These are phyloP conservation scores for Telmatherina bonti DNA, from an alignment of 2,797 vertebrate genomes.

Conservation along the genomic window DNA sequence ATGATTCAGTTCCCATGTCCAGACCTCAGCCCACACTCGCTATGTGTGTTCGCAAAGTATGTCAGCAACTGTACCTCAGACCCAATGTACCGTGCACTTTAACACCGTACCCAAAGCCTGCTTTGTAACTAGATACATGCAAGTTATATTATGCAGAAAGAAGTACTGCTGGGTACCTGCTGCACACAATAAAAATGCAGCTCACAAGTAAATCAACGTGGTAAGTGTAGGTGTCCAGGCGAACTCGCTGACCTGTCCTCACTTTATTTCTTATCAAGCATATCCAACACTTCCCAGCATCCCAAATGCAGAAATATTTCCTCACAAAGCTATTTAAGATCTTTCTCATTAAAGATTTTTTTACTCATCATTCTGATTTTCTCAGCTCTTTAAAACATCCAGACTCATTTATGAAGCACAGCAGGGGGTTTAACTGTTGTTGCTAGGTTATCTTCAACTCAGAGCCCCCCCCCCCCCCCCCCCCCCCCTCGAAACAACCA, in stretches of 20 bases:
- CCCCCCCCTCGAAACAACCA: too few species aligned
- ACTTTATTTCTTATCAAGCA: background rate
- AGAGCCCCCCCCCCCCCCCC: slow-evolving; percentile 20
- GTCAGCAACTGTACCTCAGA: slow-evolving; percentile 3
- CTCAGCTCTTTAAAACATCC: slow-evolving; percentile 32
- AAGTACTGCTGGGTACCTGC: background rate
- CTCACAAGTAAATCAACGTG: background rate
- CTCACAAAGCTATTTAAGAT: background rate
- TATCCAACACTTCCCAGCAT: background rate
- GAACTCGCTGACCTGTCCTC: background rate
- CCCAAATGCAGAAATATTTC: background rate
- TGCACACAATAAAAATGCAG: background rate
- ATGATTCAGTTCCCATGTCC: slow-evolving; percentile 12
- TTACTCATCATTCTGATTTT: background rate
- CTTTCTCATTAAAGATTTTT: slow-evolving; percentile 2
- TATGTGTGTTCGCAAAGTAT: background rate
- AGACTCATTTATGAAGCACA: slow-evolving; percentile 26
- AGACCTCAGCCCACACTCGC: slow-evolving; percentile 39
- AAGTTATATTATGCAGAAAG: background rate
- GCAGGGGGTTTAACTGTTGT: slow-evolving; percentile 16
- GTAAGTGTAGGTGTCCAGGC: too few species aligned
- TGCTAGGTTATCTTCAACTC: slow-evolving; percentile 31
- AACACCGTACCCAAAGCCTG: slow-evolving; percentile 18
- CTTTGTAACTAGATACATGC: slow-evolving; percentile 22
- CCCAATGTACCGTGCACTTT: slow-evolving; percentile 6